Percentiles rank a stretch among this genome's conserved stretches.
These are phyloP conservation scores for Laothoe populi DNA, from an alignment of 2,888 invertebrate species.

Conservation along the genomic window DNA sequence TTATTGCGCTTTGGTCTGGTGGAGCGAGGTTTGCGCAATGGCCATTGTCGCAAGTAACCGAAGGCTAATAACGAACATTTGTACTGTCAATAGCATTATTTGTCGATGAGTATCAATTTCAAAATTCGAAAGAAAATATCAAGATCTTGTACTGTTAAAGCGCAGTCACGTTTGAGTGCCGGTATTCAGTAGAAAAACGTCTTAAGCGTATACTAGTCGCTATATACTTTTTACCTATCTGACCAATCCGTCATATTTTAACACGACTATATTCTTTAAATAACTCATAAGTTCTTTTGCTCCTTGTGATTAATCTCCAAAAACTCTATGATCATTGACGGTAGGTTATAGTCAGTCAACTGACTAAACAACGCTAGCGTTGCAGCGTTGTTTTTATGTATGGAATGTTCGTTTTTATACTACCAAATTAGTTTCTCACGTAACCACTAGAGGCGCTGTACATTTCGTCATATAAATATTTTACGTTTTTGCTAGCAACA, in stretches of 20 bases:
- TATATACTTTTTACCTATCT: background rate
- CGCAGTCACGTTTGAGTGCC: constrained; percentile 15
- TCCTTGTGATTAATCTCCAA: no score
- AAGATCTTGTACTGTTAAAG: constrained; percentile 17
- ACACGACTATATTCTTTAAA: background rate
- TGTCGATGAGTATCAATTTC: constrained; percentile 23
- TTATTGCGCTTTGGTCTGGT: constrained; percentile 65
- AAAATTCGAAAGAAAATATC: constrained; percentile 23
- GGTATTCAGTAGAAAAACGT: constrained; percentile 27
- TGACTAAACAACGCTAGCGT: no score
- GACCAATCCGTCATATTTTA: no score
- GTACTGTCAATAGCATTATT: constrained; percentile 23
- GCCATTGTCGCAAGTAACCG: constrained; percentile 23
- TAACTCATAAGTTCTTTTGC: background rate
- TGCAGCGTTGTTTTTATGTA: no score
- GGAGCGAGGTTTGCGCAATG: constrained; percentile 67
- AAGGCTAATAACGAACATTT: constrained; percentile 23
- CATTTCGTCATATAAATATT: no score
- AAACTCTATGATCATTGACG: no score
- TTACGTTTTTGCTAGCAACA: no score
- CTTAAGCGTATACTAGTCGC: background rate
- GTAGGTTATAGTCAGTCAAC: no score
- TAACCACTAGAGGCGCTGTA: no score
- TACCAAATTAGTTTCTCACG: no score
- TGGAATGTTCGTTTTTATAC: no score